Evolutionary conservation across 2,888 invertebrate species (phyloP).

Genomic region (Himalopsyche kuldschensis): DNA sequence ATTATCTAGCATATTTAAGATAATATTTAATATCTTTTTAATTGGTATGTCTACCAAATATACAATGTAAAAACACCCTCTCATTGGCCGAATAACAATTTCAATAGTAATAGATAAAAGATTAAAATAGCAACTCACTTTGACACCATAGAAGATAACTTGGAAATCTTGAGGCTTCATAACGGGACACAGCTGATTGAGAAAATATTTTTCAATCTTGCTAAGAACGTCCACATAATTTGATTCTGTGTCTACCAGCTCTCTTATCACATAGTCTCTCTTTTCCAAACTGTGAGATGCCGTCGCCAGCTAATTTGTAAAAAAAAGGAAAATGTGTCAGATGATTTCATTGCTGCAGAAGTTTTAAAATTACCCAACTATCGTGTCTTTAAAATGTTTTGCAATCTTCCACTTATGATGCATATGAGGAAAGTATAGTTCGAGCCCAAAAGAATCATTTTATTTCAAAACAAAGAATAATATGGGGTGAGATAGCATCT

Average conservation of each 20-base stretch:
- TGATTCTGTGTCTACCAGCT: constrained; percentile 94
- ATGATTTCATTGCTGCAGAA: no score
- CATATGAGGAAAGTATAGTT: neutral
- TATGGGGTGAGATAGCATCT: no score
- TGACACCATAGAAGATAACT: constrained; percentile 87
- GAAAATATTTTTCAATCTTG: constrained; percentile 79
- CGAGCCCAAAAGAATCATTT: neutral
- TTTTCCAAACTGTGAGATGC: constrained; percentile 74
- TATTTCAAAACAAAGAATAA: no score
- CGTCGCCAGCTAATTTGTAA: constrained; percentile 52
- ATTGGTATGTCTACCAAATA: no score
- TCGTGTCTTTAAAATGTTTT: no score
- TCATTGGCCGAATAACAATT: constrained; percentile 19
- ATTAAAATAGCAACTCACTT: constrained; percentile 59
- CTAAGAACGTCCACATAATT: constrained; percentile 94
- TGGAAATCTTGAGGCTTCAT: constrained; percentile 76
- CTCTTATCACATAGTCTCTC: constrained; percentile 89
- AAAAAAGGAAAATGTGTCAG: neutral
- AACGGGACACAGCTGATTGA: constrained; percentile 71
- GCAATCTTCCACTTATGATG: neutral
- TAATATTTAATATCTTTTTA: no score
- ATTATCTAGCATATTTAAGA: neutral
- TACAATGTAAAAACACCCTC: constrained; percentile 6
- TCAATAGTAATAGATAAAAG: constrained; percentile 22
- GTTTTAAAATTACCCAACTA: no score